Evolutionary conservation across 2,797 vertebrate genomes (phyloP).

Genomic region (Lycodopsis pacificus): DNA sequence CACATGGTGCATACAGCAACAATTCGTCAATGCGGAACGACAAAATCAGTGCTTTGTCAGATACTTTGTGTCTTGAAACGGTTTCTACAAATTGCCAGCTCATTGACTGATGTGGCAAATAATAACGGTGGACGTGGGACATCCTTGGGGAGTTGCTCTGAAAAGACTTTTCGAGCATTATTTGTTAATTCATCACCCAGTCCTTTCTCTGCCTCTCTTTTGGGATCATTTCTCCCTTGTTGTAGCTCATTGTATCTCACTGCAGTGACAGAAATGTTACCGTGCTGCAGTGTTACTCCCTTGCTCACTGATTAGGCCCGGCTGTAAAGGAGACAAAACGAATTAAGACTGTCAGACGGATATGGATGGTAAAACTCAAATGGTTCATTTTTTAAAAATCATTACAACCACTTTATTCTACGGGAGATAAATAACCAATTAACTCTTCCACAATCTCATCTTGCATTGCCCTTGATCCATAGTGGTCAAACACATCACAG

Average conservation of each 20-base stretch:
- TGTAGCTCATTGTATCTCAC: no score
- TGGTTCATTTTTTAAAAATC: constrained; percentile 2
- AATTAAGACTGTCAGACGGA: constrained; percentile 23
- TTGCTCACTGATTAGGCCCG: constrained; percentile 32
- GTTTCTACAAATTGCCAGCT: background rate
- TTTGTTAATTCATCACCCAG: background rate
- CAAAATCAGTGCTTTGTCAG: background rate
- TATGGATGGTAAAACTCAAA: constrained; percentile 11
- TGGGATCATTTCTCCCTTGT: no score
- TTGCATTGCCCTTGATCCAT: background rate
- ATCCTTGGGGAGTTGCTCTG: background rate
- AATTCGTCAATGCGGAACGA: background rate
- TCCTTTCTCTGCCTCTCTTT: no score
- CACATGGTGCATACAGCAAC: background rate
- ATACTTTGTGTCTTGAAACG: background rate
- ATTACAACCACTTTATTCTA: background rate
- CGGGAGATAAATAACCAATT: background rate
- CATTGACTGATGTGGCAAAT: constrained; percentile 1
- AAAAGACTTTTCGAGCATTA: background rate
- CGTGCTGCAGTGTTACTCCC: background rate
- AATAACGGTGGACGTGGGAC: background rate
- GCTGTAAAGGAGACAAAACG: constrained; percentile 43
- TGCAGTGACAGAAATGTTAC: no score
- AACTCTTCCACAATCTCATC: background rate
- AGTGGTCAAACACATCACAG: background rate